Base-by-base conservation (phyloP, 2,888 invertebrate genomes). In the Helleia helle region DNA sequence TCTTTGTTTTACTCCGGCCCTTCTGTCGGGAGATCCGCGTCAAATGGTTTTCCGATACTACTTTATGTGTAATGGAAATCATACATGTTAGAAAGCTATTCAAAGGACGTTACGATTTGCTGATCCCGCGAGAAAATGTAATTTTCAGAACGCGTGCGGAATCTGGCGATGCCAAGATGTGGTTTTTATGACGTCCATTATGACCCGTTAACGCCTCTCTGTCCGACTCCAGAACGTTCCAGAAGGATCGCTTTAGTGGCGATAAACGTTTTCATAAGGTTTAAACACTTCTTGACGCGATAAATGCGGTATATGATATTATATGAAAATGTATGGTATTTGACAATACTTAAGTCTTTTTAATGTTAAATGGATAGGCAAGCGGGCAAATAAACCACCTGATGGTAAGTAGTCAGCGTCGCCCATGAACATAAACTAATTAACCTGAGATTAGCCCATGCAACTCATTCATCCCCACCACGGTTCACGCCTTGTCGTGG, bases 41-140 rank as follows among this genome's bases (percentile, higher is more conserved):
- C 58, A 66, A 77, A 80, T 79, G 71, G 80, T 77, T 79, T 79
- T 76, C 77, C 76, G 58, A 79, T 79, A 79, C 60, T 65, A 68
- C 70, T 74, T 66, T 71, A 66, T 72, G 63, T 66, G 69, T 73
- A 71, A 74, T 70, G 71, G 71, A 71, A 73, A 72, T 75, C 71
- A 75, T 71, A 70, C 64, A 67, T 59, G 69, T 55, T 59, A 53
- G 52, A 44, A 58, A 54, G 61, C 59, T 58, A 56, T 62, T 58
- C 56, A 52, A 55, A 38, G 40, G 36, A 48, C 56, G 56, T 51
- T 38, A 41, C 43, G 49, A 48, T 48, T 47, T 47, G 49, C 50
- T 49, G 47, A 52, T 56, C 52, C 52, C 47, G 43, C 42, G 42
- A 15, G 4, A 15, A 15, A 17, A 18, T 36, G 36, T 18, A 24